Base-by-base conservation (phyloP, 2,888 invertebrate genomes). In the Microctonus brassicae region DNA sequence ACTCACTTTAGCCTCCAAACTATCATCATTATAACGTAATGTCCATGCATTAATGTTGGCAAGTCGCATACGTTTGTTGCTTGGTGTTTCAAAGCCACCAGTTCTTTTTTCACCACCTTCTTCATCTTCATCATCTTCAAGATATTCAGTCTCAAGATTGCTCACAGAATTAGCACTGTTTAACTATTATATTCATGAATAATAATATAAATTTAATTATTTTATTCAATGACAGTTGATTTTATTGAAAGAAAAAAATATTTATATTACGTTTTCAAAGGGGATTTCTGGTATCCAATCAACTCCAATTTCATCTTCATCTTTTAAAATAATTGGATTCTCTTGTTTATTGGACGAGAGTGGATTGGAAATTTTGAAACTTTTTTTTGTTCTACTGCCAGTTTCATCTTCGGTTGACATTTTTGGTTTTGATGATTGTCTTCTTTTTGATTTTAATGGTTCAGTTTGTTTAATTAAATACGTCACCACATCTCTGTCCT, bases 281-380 rank as follows among this genome's bases (percentile, higher is more conserved):
- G 96, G 97, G 86, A 96, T 95, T 89, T 97, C 97, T 0, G 97
- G 96, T 24, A 93, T 95, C 96, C 96, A 97, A 81, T 95, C 95
- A 0, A 93, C 92, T 0, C 93, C 93, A 70, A 92, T 91, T 80
- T 95, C 95, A 52, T 95, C 95, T 29, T 95, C 95, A 1, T 92
- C 90, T 69, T 91, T 90, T 79, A 90, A 89, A 80, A 89, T 91
- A 13, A 88, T 79, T 78, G 81, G 76, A 58, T 81, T 83, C 13
- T 34, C 29, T 47, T 65, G 64, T 72, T 82, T 81, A 69, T 88
- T 78, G 17, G 78, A 72, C 1, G 77, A 73, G 33, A 83, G 63
- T 5, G 79, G 77, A 68, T 81, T 79, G 73, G 81, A 72, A 78
- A 88, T 20, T 80, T 88, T 81, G 80, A 88, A 79, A 83, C 89